Percentiles rank a stretch among this genome's conserved stretches.
These are phyloP conservation scores for Caerostris darwini DNA, from an alignment of 1,140 invertebrate genomes.

Conservation along the genomic window DNA sequence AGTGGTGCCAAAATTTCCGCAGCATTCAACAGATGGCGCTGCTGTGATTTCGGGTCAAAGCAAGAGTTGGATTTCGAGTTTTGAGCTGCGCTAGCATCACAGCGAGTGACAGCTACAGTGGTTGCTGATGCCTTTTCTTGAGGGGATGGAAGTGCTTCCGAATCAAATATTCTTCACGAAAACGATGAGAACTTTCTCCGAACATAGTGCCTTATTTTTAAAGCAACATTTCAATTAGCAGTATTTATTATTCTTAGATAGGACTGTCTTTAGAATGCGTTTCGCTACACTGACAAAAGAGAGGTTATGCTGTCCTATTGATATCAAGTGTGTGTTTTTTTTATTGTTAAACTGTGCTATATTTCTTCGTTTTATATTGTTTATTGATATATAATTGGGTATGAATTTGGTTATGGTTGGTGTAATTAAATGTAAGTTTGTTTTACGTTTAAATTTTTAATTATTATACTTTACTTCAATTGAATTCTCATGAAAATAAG, in stretches of 20 bases:
- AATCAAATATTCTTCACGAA: background rate
- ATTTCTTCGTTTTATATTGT: background rate
- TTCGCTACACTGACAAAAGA: background rate
- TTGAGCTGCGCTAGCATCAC: slow-evolving; percentile 46
- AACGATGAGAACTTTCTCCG: background rate
- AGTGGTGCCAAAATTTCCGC: background rate
- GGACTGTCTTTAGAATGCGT: background rate
- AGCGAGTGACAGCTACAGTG: slow-evolving; percentile 5
- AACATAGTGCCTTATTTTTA: slow-evolving; percentile 17
- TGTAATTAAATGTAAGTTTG: background rate
- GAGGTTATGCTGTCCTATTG: background rate
- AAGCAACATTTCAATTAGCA: background rate
- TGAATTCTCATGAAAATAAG: background rate
- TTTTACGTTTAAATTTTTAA: background rate
- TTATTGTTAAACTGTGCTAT: background rate
- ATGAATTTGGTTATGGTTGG: background rate
- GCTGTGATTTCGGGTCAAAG: slow-evolving; percentile 18
- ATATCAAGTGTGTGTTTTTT: slow-evolving; percentile 9
- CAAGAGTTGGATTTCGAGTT: slow-evolving; percentile 51
- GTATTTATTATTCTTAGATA: background rate
- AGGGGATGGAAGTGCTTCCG: background rate
- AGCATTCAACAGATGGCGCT: slow-evolving; percentile 54
- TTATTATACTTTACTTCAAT: background rate
- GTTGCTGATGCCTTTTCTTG: background rate
- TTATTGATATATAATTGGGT: background rate